Evolutionary conservation across 1,140 invertebrate species (phyloP), one percentile per base, ranked within the genome.

Genomic region (Philopotamus ludificatus): DNA sequence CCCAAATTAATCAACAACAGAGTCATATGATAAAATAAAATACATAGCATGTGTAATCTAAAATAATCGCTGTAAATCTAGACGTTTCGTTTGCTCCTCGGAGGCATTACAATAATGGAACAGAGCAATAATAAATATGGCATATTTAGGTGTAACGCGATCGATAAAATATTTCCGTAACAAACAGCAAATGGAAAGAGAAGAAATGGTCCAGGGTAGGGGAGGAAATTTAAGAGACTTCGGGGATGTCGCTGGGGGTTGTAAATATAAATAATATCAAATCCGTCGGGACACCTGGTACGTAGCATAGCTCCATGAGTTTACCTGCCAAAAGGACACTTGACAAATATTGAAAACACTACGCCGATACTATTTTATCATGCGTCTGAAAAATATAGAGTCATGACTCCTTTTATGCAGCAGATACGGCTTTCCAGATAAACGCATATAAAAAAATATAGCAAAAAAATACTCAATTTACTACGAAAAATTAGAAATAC

Each of bases 261-360:
- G 67, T 69, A 69, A 69, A 69, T 65, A 69, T 69, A 69, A 69
- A 69, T 69, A 69, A 69, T 65, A 69, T 53, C 59, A 26, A 54
- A 58, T 63, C 67, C 51, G 47, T 22, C 44, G 67, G 63, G 67
- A 66, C 63, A 18, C 7, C 18, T 28, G 21, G 39, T 44, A 47
- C 15, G 23, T 15, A 39, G 3, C 57, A 23, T 60, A 12, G 41
- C 23, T 47, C 22, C 15, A 41, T 20, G 57, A 60, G 57, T 60
- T 60, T 47, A 47, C 42, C 42, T 47, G 57, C 42, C 42, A 44
- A 60, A 60, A 60, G 20, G 57, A 60, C 57, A 47, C 42, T 60
- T 60, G 57, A 49, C 44, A 60, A 60, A 60, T 47, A 60, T 47
- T 44, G n/a, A n/a, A n/a, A n/a, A n/a, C n/a, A n/a, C n/a, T n/a